Evolutionary conservation across 2,888 invertebrate genomes (phyloP).

Genomic region (Netelia fuscicornis): DNA sequence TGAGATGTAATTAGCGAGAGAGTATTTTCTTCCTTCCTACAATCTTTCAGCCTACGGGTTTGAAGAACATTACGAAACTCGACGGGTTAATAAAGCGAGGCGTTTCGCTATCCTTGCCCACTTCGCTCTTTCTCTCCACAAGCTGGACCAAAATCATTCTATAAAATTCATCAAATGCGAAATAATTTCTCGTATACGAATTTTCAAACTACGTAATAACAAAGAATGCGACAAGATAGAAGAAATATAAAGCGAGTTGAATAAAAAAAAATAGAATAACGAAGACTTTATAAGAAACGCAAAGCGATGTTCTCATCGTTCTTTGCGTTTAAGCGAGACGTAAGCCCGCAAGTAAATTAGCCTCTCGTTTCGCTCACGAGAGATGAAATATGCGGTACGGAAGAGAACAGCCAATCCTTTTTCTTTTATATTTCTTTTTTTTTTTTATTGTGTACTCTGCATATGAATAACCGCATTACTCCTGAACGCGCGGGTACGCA

Average conservation of each 20-base stretch:
- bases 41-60: constrained; percentile 47
- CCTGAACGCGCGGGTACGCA: not conserved
- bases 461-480: constrained; percentile 64
- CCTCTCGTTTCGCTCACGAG: not conserved
- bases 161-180: not conserved
- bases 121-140: not conserved
- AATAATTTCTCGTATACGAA: constrained; percentile 7
- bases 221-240: not conserved
- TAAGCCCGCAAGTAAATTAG: constrained; percentile 53
- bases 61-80: constrained; percentile 50
- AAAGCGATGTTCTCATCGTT: not conserved
- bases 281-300: not conserved
- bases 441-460: constrained; percentile 35
- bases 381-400: constrained; percentile 38
- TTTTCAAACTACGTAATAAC: constrained; percentile 28
- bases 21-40: constrained; percentile 17
- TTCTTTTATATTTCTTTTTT: constrained; percentile 41
- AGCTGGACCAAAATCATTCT: not conserved
- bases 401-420: constrained; percentile 55
- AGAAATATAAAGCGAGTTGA: not conserved
- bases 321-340: constrained; percentile 26
- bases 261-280: not conserved
- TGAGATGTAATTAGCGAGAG: constrained; percentile 60
- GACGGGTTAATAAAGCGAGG: constrained; percentile 32
- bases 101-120: constrained; percentile 28